Conservation (phyloP, 1,140 invertebrate genomes). For the Ceratina australensis region DNA sequence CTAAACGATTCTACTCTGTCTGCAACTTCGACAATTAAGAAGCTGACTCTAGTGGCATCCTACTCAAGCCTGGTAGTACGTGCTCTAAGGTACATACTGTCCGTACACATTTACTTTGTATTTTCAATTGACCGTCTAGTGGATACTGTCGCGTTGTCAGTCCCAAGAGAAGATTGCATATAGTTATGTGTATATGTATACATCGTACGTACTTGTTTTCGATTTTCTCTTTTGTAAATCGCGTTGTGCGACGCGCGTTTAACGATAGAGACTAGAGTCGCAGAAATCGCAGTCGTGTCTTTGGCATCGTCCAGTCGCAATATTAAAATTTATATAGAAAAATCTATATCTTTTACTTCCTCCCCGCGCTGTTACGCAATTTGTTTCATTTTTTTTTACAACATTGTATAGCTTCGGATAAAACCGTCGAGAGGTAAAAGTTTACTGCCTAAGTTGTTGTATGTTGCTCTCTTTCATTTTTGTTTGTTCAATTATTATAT, state of each 20-base stretch:
- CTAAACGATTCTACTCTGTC: no score
- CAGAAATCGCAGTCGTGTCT: constrained; percentile 3
- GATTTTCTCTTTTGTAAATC: not conserved
- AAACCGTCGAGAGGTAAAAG: constrained; percentile 34
- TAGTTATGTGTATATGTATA: not conserved
- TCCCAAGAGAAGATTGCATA: constrained; percentile 24
- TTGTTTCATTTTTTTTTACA: not conserved
- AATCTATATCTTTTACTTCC: constrained; percentile 18
- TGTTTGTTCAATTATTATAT: not conserved
- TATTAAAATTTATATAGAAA: constrained; percentile 55
- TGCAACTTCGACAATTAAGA: no score
- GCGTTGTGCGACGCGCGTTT: not conserved
- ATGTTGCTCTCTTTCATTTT: not conserved
- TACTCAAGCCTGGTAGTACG: no score
- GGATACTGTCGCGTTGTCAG: constrained; percentile 41
- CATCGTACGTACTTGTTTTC: not conserved
- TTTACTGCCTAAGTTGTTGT: not conserved
- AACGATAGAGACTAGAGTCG: not conserved
- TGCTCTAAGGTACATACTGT: not conserved
- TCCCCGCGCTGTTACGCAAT: not conserved
- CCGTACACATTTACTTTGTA: constrained; percentile 37
- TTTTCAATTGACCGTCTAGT: constrained; percentile 48
- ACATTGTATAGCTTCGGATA: constrained; percentile 4
- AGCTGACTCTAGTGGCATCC: no score
- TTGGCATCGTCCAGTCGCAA: constrained; percentile 30